Base-by-base conservation (phyloP, 2,888 invertebrate genomes). In the Fragum fragum region DNA sequence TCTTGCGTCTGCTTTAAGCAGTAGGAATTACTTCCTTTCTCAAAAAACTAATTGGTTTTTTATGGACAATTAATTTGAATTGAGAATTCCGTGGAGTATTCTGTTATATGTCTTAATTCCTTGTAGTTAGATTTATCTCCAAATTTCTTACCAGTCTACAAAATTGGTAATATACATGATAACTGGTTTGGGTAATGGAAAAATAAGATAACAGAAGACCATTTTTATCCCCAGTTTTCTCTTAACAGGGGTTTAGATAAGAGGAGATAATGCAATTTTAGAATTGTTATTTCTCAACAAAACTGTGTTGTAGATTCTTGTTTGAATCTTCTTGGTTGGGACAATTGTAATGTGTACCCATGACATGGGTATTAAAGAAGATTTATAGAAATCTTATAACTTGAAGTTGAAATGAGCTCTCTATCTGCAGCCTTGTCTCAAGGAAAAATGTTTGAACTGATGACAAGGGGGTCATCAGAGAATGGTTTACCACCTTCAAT, bases 401-500 rank as follows among this genome's bases (percentile, higher is more conserved):
- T 14, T 5, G 3, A 47, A 47, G 2, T 14, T 3, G 3, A 47
- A 18, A 14, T 18, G 18, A 2, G 7, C 47, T 16, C n/a, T 3
- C n/a, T 47, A 47, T 47, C 47, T 47, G 47, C n/a, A 47, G 47
- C 47, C 14, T 16, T 47, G 47, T 47, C 32, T 36, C 5, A 6
- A 9, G 9, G 32, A 9, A 9, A 36, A 47, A 14, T 47, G 47
- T 47, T 47, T 47, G 47, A 47, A 18, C n/a, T 47, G 47, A 47
- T 47, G 47, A 47, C 26, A 57, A 23, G 28, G 57, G 28, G 57
- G 57, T 57, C 26, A 57, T 57, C 28, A n/a, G 29, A 29, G 36
- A 29, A 61, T 32, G 36, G 9, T 61, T 61, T 61, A 29, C 61
- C 61, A 32, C 61, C 61, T 61, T n/a, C n/a, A n/a, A 28, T 32